Base-by-base conservation (phyloP, 2,888 invertebrate species). In the Drosophila diplacantha region DNA sequence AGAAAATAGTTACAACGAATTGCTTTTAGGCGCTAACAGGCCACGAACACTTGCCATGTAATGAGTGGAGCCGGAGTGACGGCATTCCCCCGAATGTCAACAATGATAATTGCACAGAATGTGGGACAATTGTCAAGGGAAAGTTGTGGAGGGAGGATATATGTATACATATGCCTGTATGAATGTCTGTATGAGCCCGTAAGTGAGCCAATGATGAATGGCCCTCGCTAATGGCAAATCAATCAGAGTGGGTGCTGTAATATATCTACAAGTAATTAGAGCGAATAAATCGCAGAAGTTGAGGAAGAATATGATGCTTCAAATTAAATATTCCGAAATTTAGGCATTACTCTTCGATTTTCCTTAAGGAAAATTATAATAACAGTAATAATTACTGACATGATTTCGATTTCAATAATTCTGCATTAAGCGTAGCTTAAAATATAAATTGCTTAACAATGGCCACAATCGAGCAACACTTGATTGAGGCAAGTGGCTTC, bases 1-100 rank as follows among this genome's bases (percentile, higher is more conserved):
- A 58, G 70, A 60, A 60, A 71, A 71, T 72, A 65, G 73, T 63
- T 74, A 81, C 80, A 77, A 22, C 64, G 70, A 78, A 82, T 81
- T 72, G 79, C 83, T 80, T 80, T 80, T 83, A 83, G 71, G 72
- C 72, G 73, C 64, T 72, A 72, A 82, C 64, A 71, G 57, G 34
- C 49, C 50, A 69, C 63, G 69, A 59, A 65, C 35, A 58, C 58
- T 58, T 44, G 41, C 22, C 22, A 31, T 56, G 58, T 57, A 58
- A 58, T 44, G 35, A 57, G 57, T 43, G 57, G 22, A 43, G 43
- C 29, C 18, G 20, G 34, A 35, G 44, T 44, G 43, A 37, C 18
- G 44, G 43, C 8, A 31, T 14, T 14, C 29, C 56, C 43, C 41
- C 8, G 9, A 58, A 57, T 58, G 58, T 57, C 62, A 52, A 61